phyloP scores from a whole-genome alignment of 2,113 vertebrate genomes.

The Phasianus colchicus region DNA sequence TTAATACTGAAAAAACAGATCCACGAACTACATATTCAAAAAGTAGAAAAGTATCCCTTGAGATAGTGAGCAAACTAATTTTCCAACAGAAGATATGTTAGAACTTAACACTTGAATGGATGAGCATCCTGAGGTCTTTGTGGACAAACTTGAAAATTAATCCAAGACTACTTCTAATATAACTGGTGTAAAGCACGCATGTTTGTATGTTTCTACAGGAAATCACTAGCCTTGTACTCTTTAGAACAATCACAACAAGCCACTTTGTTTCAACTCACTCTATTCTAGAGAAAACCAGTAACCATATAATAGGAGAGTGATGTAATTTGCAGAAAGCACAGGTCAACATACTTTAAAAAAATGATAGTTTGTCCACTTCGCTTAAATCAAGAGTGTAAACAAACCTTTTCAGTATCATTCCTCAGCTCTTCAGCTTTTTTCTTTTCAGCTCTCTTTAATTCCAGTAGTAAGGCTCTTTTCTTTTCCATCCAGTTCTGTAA shows the following conservation, averaged over 20 bases:
- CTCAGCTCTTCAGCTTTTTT: slow-evolving; percentile 83
- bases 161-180: background rate
- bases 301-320: background rate
- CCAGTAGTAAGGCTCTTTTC: slow-evolving; percentile 83
- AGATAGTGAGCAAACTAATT: background rate
- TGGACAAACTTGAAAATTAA: background rate
- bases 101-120: background rate
- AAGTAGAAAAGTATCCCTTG: background rate
- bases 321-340: background rate
- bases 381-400: background rate
- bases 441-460: slow-evolving; percentile 81
- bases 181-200: background rate
- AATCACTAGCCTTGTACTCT: background rate
- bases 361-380: background rate
- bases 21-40: background rate
- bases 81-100: background rate
- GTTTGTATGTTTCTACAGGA: background rate
- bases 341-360: background rate
- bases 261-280: background rate
- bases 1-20: background rate
- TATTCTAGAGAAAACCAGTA: background rate
- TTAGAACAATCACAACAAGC: background rate
- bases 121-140: background rate
- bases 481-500: slow-evolving; percentile 91
- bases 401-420: slow-evolving; percentile 83